Conservation (phyloP, 92 coral and sea anemone genomes). For the Muricea muricata region DNA sequence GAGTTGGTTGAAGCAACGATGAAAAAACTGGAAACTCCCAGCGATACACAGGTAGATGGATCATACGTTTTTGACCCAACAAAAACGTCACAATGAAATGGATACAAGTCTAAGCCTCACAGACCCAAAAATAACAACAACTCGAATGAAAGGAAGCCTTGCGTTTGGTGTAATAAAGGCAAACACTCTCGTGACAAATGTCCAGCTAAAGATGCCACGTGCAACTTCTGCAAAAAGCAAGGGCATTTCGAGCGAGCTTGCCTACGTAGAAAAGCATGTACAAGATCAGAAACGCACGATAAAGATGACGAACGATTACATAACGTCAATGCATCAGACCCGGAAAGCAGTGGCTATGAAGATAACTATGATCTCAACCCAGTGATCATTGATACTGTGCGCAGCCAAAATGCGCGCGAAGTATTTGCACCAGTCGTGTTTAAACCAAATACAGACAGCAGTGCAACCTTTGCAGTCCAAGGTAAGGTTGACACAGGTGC, state of each 20-base stretch:
- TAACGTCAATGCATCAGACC: slow-evolving; percentile 41
- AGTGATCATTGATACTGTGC: background rate
- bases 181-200: no score
- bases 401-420: background rate
- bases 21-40: slow-evolving; percentile 51
- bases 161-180: no score
- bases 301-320: slow-evolving; percentile 46
- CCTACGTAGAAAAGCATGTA: slow-evolving; percentile 41
- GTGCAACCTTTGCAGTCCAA: background rate
- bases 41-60: slow-evolving; percentile 55
- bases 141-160: no score
- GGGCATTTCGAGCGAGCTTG: slow-evolving; percentile 61
- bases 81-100: slow-evolving; percentile 65
- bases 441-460: no score
- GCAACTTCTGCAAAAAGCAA: slow-evolving; percentile 39
- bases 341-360: slow-evolving; percentile 13
- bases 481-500: slow-evolving; percentile 73
- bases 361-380: background rate
- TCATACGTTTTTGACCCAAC: slow-evolving; percentile 66
- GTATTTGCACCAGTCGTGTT: slow-evolving; percentile 5
- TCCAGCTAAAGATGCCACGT: slow-evolving; percentile 33
- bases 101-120: no score
- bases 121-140: no score
- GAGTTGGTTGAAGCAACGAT: slow-evolving; percentile 64
- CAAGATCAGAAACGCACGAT: background rate